Evolutionary conservation across 2,113 vertebrate genomes (phyloP).

Genomic region (Okapia johnstoni): DNA sequence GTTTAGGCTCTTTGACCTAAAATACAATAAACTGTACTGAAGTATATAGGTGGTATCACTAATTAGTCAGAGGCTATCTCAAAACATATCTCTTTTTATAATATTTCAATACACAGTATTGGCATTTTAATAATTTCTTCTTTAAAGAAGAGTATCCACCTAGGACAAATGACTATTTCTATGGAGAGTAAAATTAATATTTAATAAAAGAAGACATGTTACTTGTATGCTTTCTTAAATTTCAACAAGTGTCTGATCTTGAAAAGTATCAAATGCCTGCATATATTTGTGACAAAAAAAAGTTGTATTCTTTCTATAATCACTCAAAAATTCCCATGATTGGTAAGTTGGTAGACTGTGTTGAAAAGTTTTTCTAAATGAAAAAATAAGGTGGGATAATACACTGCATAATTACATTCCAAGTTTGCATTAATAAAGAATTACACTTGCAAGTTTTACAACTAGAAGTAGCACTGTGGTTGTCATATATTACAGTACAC

Average conservation of each 20-base stretch:
- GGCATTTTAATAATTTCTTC: conserved; percentile 6
- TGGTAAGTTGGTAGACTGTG: conserved; percentile 22
- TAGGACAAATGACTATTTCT: neutral
- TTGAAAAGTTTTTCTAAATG: conserved; percentile 40
- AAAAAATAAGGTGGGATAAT: conserved; percentile 40
- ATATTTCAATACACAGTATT: neutral
- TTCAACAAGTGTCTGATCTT: conserved; percentile 6
- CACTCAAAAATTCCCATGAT: neutral
- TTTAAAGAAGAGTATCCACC: neutral
- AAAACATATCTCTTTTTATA: neutral
- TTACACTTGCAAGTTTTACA: conserved; percentile 69
- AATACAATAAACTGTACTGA: neutral
- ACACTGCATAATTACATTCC: conserved; percentile 39
- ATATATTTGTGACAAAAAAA: conserved; percentile 31
- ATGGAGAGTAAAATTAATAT: neutral
- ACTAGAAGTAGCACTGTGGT: conserved; percentile 58
- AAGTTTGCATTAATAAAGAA: conserved; percentile 75
- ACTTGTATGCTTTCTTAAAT: conserved; percentile 43
- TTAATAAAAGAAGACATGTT: conserved; percentile 35
- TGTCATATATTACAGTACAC: conserved; percentile 86
- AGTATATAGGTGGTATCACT: neutral
- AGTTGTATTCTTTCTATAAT: neutral
- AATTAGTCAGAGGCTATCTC: neutral
- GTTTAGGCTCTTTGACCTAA: neutral
- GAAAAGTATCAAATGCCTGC: neutral